phyloP scores from a whole-genome alignment of 1,140 invertebrate genomes.

The Drosophila sp. region DNA sequence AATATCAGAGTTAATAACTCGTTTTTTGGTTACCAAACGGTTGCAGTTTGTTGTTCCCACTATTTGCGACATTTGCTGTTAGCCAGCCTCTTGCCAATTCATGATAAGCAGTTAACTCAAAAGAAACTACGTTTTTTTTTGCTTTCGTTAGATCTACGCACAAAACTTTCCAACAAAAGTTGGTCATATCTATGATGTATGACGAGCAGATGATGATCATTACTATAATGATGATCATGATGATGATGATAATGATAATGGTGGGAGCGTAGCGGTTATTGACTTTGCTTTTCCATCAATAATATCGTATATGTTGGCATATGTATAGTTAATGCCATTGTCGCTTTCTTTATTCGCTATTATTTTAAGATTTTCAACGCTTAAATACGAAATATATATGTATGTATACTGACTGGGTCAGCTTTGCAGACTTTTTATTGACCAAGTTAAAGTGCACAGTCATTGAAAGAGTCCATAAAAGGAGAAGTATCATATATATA shows the following conservation, averaged over 20 bases:
- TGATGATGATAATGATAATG: slow-evolving; percentile 8
- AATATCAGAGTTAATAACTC: not conserved
- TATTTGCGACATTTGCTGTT: not conserved
- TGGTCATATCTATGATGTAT: not conserved
- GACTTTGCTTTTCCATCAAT: slow-evolving; percentile 60
- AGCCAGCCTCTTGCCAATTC: not conserved
- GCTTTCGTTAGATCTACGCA: slow-evolving; percentile 9
- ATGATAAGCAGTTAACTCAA: slow-evolving; percentile 7
- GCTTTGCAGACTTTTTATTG: not conserved
- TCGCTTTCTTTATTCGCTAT: slow-evolving; percentile 6
- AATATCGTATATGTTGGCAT: slow-evolving; percentile 29
- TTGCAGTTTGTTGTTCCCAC: not conserved
- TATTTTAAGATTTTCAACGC: slow-evolving; percentile 12
- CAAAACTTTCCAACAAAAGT: not conserved
- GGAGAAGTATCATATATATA: not conserved
- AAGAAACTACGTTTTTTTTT: not conserved
- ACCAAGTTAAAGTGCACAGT: not conserved
- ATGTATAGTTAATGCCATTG: slow-evolving; percentile 21
- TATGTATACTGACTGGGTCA: not conserved
- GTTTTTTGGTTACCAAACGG: not conserved
- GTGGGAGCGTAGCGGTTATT: slow-evolving; percentile 65
- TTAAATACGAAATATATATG: too few species aligned
- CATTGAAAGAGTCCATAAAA: not conserved
- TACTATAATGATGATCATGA: slow-evolving; percentile 3
- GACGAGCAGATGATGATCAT: slow-evolving; percentile 2